Base-by-base conservation (phyloP, 1,140 invertebrate species). In the Aphelenchoides avenae region DNA sequence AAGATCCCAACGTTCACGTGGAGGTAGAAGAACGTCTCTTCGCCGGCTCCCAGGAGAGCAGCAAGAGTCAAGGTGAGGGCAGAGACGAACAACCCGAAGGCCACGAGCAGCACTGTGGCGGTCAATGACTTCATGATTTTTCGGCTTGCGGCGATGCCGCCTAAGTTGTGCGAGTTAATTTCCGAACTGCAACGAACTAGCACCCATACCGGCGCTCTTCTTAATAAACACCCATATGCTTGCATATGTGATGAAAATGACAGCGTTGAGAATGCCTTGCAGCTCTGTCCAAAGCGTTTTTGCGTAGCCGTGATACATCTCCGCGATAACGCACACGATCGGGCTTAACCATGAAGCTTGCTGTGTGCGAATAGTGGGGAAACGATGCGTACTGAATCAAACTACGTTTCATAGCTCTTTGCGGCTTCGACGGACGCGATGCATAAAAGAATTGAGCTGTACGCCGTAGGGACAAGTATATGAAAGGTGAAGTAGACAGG, bases 1-100 rank as follows among this genome's bases (percentile, higher is more conserved):
- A n/a, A n/a, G n/a, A n/a, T n/a, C n/a, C 42, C 42, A 11, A 44
- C 15, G 42, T 44, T n/a, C 42, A 44, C 39, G 42, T 44, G 42
- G 15, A 15, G 13, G 13, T n/a, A 11, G 15, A 44, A 44, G 13
- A 44, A n/a, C 15, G 11, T 13, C 42, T 44, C 42, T 33, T 44
- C 42, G n/a, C n/a, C 39, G 13, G 13, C 13, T 9, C 42, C 42
- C 9, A n/a, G 13, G 13, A 33, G 13, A 13, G 39, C 13, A n/a
- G 13, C 42, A 39, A n/a, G 39, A 33, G 9, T 39, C 13, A 44
- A n/a, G n/a, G 39, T 39, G 9, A 15, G 9, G 13, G 42, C 13
- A 39, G 42, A 13, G 42, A 15, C 34, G 15, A 44, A 44, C 42
- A 13, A 44, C 9, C 42, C 42, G 13, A 13, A 13, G 13, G 39